Base-by-base conservation (phyloP, 1,140 invertebrate genomes). In the Araneus ventricosus region DNA sequence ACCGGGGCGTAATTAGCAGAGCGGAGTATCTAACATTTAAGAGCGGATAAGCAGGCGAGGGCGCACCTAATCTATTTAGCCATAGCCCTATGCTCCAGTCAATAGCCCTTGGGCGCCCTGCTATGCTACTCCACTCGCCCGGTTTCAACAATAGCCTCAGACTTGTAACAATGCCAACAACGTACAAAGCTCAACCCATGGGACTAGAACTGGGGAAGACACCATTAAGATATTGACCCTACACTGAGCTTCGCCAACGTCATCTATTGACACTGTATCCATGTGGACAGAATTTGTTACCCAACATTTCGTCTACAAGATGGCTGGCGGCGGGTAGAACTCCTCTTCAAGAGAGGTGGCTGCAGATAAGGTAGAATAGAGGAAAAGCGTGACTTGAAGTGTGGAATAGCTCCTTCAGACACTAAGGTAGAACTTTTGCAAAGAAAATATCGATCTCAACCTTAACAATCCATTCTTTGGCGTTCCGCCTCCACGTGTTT, bases 211-310 rank as follows among this genome's bases (percentile, higher is more conserved):
- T 61, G 52, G 85, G 82, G 84, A 93, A 93, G 91, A 87, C 91
- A 63, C 91, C 91, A 93, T 93, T 93, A 93, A 93, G 91, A 93
- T 93, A 93, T 93, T 93, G 91, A 93, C 91, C 91, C 45, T 93
- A 30, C 82, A 88, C 41, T 30, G 85, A 88, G 85, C 91, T 88
- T 79, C 84, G 91, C 84, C 37, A 93, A 88, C 91, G 91, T 93
- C 91, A 93, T 75, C 91, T 93, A 52, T 93, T 93, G 84, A 93
- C 85, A 85, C 52, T 30, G 67, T 75, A 39, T 41, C 41, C 45
- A n/a, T 93, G 91, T 93, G 91, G 61, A 88, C 91, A 87, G 91
- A 93, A 93, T 87, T 88, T 87, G 84, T 87, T 93, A 93, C 45
- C 80, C 89, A 61, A 30, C 39, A 84, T 90, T 90, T 80, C 75